A percentile compares a stretch with the other conserved stretches of the same genome.
Evolutionary conservation across 2,888 invertebrate species (phyloP).

Genomic region (Philereme vetulata): DNA sequence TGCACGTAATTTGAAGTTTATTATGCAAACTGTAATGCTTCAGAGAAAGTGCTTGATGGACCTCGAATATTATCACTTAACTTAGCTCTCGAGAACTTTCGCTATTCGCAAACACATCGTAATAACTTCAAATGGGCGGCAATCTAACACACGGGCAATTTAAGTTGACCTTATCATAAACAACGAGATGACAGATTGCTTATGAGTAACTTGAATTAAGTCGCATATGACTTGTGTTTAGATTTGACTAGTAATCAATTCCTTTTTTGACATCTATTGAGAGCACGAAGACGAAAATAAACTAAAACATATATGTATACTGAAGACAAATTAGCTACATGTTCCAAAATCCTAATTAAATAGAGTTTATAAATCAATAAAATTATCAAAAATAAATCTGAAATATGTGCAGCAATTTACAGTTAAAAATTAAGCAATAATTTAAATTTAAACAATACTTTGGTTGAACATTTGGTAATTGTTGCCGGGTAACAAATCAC

Average conservation of each 20-base stretch:
- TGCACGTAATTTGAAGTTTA: slow-evolving; percentile 28
- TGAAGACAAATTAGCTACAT: too few relatives aligned
- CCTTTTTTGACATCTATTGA: too few relatives aligned
- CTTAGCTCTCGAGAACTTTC: slow-evolving; percentile 38
- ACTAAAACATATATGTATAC: too few relatives aligned
- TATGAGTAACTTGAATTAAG: too few relatives aligned
- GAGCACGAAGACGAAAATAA: too few relatives aligned
- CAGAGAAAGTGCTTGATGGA: slow-evolving; percentile 47
- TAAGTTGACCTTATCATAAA: slow-evolving; percentile 3
- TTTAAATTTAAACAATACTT: too few relatives aligned
- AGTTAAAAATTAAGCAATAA: not conserved
- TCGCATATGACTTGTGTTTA: too few relatives aligned
- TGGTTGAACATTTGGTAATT: not conserved
- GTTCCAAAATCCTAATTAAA: too few relatives aligned
- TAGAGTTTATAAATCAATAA: too few relatives aligned
- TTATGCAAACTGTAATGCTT: slow-evolving; percentile 38
- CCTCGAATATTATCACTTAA: slow-evolving; percentile 47
- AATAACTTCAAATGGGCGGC: slow-evolving; percentile 18
- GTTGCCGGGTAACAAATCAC: not conserved
- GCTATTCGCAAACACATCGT: slow-evolving; percentile 30
- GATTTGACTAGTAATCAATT: too few relatives aligned
- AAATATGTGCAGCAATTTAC: not conserved
- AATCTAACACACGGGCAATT: slow-evolving; percentile 12
- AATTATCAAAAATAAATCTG: not conserved
- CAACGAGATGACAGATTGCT: too few relatives aligned